These are phyloP conservation scores for Steinernema hermaphroditum DNA, from an alignment of 2,888 invertebrate species.

Conservation along the genomic window DNA sequence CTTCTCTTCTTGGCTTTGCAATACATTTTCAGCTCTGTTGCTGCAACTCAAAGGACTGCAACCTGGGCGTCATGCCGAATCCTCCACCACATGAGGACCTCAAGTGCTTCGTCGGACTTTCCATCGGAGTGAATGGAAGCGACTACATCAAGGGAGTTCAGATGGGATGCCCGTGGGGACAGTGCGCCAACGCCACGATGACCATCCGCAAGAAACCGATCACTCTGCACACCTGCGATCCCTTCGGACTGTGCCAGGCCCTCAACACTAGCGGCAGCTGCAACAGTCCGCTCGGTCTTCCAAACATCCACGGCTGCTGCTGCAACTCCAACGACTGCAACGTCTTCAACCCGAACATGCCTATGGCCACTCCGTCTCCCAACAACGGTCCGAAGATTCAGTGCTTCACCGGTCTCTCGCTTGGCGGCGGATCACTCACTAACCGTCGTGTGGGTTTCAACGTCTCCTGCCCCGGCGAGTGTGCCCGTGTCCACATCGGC, in stretches of 20 bases:
- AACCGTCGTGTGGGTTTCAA: background rate
- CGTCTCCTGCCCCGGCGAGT: conserved; percentile 18
- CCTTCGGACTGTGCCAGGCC: conserved; percentile 17
- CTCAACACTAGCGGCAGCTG: background rate
- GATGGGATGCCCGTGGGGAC: conserved; percentile 5
- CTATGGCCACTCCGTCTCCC: too few species aligned
- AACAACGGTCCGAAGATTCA: background rate
- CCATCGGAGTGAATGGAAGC: background rate
- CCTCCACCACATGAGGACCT: background rate
- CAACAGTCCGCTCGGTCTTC: too few species aligned
- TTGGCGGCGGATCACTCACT: background rate
- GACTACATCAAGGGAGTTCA: conserved; percentile 3
- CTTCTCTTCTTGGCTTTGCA: too few species aligned
- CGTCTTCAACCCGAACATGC: too few species aligned
- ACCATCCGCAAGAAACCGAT: background rate
- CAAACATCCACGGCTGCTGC: too few species aligned
- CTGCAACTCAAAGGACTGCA: background rate
- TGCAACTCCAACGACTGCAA: too few species aligned
- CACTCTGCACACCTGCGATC: conserved; percentile 29
- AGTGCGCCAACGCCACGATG: conserved; percentile 30
- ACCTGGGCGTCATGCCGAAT: background rate
- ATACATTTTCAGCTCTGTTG: conserved; percentile 5
- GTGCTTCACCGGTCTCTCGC: conserved; percentile 22
- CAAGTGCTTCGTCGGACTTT: background rate
- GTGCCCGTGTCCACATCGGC: conserved; percentile 27